Base-by-base conservation (phyloP, 2,888 invertebrate genomes). In the Nasonia oneida region DNA sequence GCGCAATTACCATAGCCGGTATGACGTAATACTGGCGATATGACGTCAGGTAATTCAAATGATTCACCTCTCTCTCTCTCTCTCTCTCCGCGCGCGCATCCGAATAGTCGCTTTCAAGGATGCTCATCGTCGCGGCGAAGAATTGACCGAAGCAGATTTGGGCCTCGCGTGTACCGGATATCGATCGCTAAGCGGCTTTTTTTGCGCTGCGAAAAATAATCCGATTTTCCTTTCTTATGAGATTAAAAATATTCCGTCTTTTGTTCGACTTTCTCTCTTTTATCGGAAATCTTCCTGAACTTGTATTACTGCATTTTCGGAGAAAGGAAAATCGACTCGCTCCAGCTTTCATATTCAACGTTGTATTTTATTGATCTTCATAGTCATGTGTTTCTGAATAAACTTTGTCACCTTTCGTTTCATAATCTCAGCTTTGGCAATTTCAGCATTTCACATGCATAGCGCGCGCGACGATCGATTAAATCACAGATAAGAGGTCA, bases 21-120 rank as follows among this genome's bases (percentile, higher is more conserved):
- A 64, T 85, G 67, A 81, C 87, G 85, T 77, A 81, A 81, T 80
- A 6, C 39, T 53, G 29, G 23, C 73, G 74, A 67, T 78, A 81
- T 85, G 87, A 87, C 87, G 85, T 85, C 87, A 87, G 80, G 4
- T 71, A 74, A 81, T 83, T 77, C 78, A 78, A 85, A 83, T 85
- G 83, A 87, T 83, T 85, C 85, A 83, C 78, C 85, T 78, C 70
- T 18, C 53, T 15, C 50, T 42, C 42, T 42, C 53, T n/a, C 64
- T 39, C 8, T 42, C 53, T 18, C 53, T 23, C 23, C 23, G 23
- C 15, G 67, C 70, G 53, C 53, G 75, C 81, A 76, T 70, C 57
- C 70, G 71, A 81, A 29, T 29, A 67, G 77, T 74, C 37, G 47
- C 39, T 85, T 81, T 87, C 81, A 85, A 87, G 83, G 80, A 87